These are phyloP conservation scores for Lucilia cuprina DNA, from an alignment of 1,140 invertebrate genomes.

Conservation along the genomic window DNA sequence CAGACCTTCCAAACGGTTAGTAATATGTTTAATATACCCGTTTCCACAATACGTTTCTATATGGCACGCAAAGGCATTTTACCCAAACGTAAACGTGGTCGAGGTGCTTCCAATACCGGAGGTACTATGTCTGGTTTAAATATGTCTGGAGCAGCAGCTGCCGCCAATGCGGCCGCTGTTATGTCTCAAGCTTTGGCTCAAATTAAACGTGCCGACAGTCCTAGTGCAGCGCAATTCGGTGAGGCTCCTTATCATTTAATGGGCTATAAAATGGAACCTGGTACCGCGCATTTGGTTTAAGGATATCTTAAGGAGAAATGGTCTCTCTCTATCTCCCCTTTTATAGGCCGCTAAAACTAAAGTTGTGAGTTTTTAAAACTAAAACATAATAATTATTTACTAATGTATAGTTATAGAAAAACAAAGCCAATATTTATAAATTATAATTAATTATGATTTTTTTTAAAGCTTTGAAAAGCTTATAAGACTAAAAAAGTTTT, in stretches of 20 bases:
- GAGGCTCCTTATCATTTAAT: slow-evolving; percentile 17
- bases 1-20: slow-evolving; percentile 84
- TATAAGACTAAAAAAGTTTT: not conserved
- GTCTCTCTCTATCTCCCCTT: too few relatives aligned
- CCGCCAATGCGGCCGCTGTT: slow-evolving; percentile 19
- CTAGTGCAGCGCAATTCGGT: not conserved
- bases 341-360: not conserved
- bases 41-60: slow-evolving; percentile 83
- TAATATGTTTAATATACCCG: slow-evolving; percentile 83
- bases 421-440: not conserved
- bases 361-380: slow-evolving; percentile 33
- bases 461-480: too few relatives aligned
- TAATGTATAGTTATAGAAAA: not conserved
- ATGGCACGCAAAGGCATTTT: slow-evolving; percentile 83
- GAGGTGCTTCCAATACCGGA: slow-evolving; percentile 58
- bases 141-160: slow-evolving; percentile 37
- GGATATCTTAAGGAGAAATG: too few relatives aligned
- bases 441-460: too few relatives aligned
- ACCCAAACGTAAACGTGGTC: slow-evolving; percentile 75
- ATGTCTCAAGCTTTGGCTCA: slow-evolving; percentile 22
- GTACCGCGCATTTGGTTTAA: slow-evolving; percentile 13
- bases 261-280: slow-evolving; percentile 21
- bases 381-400: not conserved
- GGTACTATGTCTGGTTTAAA: slow-evolving; percentile 57
- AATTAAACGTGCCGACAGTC: slow-evolving; percentile 20